Evolutionary conservation across 2,888 invertebrate genomes (phyloP).

Genomic region (Ornithoptera priamus): DNA sequence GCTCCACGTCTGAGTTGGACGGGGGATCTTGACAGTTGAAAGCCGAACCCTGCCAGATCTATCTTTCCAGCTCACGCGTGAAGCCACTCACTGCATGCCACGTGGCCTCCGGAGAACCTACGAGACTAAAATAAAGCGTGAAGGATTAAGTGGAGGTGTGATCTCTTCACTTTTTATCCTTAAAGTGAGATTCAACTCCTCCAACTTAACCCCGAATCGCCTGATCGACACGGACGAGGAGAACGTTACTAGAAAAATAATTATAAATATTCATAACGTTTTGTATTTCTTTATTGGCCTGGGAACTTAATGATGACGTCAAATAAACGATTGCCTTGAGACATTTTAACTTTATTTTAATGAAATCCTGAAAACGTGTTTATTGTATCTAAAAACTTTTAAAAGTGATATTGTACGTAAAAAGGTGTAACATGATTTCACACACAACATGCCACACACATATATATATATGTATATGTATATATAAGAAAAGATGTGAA

Average conservation of each 20-base stretch:
- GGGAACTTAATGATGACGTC: not conserved
- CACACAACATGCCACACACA: no score
- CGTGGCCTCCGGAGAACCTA: conserved; percentile 1
- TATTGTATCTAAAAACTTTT: no score
- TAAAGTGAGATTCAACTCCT: conserved; percentile 82
- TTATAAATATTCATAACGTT: not conserved
- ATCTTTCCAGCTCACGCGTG: conserved; percentile 81
- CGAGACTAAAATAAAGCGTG: conserved; percentile 46
- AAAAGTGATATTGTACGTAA: no score
- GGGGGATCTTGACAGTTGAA: conserved; percentile 79
- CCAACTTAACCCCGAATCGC: conserved; percentile 79
- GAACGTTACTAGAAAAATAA: conserved; percentile 5
- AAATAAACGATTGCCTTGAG: not conserved
- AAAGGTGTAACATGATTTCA: not conserved
- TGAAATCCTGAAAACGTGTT: not conserved
- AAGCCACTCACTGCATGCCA: conserved; percentile 44
- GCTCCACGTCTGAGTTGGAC: conserved; percentile 79
- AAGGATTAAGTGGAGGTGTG: conserved; percentile 81
- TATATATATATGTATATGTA: no score
- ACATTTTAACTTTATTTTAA: not conserved
- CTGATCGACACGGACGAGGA: conserved; percentile 42
- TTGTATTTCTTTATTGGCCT: not conserved
- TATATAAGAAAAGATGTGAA: no score
- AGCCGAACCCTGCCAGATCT: conserved; percentile 76
- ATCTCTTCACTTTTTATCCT: conserved; percentile 80